These are phyloP conservation scores for Amazona vittata DNA, from an alignment of 2,113 vertebrate species.

Conservation along the genomic window DNA sequence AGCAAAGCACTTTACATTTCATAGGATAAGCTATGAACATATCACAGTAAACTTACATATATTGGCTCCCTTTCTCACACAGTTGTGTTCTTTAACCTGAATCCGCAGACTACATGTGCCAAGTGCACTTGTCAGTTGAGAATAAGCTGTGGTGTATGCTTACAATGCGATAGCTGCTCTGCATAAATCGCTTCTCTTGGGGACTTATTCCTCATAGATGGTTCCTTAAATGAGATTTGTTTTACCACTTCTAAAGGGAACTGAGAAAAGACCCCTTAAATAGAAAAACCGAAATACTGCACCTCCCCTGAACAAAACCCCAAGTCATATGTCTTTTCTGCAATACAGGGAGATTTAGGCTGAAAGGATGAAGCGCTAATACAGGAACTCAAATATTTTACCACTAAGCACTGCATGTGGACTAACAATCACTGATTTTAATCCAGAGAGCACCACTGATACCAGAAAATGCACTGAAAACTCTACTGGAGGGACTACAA, in stretches of 20 bases:
- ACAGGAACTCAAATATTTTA: not conserved
- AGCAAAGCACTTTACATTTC: not conserved
- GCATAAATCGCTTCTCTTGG: not conserved
- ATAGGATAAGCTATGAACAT: not conserved
- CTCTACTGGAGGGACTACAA: not conserved
- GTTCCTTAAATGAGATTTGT: not conserved
- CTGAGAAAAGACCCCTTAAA: not conserved
- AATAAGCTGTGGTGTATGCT: not conserved
- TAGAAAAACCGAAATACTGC: not conserved
- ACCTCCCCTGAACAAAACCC: not conserved
- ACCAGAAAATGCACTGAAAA: not conserved
- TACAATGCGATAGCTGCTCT: not conserved
- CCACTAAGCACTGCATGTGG: accelerated
- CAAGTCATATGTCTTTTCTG: not conserved
- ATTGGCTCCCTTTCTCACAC: not conserved
- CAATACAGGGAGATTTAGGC: not conserved
- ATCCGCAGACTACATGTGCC: not conserved
- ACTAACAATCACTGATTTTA: not conserved
- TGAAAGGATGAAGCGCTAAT: not conserved
- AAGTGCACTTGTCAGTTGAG: not conserved
- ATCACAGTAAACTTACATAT: not conserved
- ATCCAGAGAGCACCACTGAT: accelerated
- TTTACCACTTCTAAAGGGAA: not conserved
- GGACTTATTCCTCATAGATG: not conserved
- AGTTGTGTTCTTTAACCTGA: not conserved